Conservation (phyloP, 2,797 vertebrate genomes). For the Phrynocephalus guinanensis region DNA sequence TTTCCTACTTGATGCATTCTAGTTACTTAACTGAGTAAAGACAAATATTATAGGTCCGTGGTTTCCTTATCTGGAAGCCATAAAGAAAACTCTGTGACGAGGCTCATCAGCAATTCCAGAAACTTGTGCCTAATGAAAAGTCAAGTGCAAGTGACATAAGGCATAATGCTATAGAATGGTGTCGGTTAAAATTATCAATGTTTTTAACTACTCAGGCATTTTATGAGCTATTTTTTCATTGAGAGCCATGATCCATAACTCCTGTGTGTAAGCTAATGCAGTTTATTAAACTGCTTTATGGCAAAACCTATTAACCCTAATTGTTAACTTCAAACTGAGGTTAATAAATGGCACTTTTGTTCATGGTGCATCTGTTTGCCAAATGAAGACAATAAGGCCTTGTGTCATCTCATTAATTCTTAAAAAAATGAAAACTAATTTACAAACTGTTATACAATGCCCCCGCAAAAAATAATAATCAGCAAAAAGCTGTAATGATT, state of each 20-base stretch:
- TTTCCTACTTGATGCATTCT: not conserved
- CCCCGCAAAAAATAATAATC: not conserved
- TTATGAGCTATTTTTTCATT: not conserved
- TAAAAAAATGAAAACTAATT: constrained; percentile 24
- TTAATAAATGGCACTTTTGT: not conserved
- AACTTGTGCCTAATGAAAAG: not conserved
- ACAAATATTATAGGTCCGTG: not conserved
- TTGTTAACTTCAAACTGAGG: constrained; percentile 7
- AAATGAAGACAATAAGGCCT: not conserved
- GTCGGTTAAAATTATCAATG: not conserved
- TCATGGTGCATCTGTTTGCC: not conserved
- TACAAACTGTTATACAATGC: not conserved
- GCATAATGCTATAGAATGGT: not conserved
- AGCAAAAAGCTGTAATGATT: not conserved
- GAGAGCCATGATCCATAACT: not conserved
- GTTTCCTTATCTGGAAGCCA: not conserved
- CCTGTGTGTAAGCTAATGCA: constrained; percentile 4
- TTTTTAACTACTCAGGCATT: not conserved
- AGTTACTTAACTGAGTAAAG: not conserved
- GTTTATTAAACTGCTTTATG: not conserved
- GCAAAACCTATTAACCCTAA: constrained; percentile 10
- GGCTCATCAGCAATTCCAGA: not conserved
- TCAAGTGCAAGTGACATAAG: not conserved
- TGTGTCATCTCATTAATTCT: constrained; percentile 16
- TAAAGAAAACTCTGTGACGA: not conserved